A percentile compares a stretch with the other conserved stretches of the same genome.
phyloP scores from a whole-genome alignment of 2,113 vertebrate genomes.

The Brienomyrus brachyistius region DNA sequence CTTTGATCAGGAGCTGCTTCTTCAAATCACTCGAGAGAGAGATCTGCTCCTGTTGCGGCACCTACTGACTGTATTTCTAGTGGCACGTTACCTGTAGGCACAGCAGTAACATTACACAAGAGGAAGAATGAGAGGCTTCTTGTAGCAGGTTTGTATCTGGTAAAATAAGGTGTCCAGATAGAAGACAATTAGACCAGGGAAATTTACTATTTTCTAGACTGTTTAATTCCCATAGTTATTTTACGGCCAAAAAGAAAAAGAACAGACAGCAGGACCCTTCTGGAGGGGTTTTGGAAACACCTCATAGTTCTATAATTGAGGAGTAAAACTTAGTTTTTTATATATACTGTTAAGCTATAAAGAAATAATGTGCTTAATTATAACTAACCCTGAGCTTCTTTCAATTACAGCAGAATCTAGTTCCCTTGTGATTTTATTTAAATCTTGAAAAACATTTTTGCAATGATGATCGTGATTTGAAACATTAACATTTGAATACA shows the following conservation, averaged over 20 bases:
- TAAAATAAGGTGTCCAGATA: background rate
- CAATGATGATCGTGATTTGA: background rate
- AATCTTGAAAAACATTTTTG: background rate
- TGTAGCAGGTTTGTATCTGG: background rate
- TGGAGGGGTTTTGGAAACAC: background rate
- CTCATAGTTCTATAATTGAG: background rate
- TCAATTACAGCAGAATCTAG: background rate
- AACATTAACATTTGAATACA: background rate
- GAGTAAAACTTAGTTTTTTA: background rate
- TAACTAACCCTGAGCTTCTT: background rate
- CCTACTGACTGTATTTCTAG: background rate
- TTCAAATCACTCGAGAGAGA: background rate
- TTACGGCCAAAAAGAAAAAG: background rate
- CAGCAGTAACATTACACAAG: background rate
- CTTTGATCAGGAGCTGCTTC: background rate
- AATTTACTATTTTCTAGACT: background rate
- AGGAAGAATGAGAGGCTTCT: background rate
- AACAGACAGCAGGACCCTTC: background rate
- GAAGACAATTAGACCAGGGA: background rate
- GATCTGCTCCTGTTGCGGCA: background rate
- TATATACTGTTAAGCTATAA: background rate
- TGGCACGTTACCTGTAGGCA: background rate
- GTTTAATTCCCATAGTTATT: background rate
- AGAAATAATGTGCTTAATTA: background rate
- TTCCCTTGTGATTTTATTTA: background rate